Conservation (phyloP, 2,888 invertebrate species). For the Steinernema carpocapsae region DNA sequence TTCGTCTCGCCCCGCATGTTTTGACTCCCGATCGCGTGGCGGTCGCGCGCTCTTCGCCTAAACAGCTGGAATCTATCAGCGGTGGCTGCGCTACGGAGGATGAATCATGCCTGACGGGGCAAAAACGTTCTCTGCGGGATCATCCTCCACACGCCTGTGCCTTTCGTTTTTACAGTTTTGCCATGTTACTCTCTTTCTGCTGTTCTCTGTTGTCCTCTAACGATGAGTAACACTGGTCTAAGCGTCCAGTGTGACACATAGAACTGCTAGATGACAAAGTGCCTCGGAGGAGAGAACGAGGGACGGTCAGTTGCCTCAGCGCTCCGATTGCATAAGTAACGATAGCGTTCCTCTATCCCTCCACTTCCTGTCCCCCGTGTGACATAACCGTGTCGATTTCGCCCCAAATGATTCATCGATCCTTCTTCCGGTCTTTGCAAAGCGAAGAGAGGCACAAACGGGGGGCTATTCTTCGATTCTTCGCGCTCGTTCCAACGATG, state of each 20-base stretch:
- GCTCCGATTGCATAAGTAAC: constrained; percentile 21
- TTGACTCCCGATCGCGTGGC: constrained; percentile 5
- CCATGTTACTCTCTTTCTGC: neutral
- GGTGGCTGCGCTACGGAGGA: neutral
- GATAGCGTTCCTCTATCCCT: neutral
- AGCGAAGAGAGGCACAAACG: neutral
- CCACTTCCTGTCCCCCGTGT: neutral
- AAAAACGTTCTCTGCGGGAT: no score
- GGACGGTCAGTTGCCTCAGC: constrained; percentile 4
- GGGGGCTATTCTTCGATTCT: neutral
- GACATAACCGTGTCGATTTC: constrained; percentile 31
- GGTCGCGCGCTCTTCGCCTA: neutral
- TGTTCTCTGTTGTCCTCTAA: neutral
- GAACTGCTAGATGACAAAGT: constrained; percentile 2
- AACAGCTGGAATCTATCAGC: constrained; percentile 16
- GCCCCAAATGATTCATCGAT: constrained; percentile 29
- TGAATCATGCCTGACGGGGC: constrained; percentile 8
- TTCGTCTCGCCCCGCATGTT: neutral
- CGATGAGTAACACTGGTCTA: neutral
- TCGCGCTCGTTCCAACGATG: constrained; percentile 4
- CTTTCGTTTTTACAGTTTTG: no score
- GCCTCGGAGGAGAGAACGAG: neutral
- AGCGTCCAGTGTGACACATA: no score
- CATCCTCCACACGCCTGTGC: no score
- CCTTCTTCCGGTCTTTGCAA: neutral